Conservation (phyloP, 2,888 invertebrate species). For the Palloptera scutellata region DNA sequence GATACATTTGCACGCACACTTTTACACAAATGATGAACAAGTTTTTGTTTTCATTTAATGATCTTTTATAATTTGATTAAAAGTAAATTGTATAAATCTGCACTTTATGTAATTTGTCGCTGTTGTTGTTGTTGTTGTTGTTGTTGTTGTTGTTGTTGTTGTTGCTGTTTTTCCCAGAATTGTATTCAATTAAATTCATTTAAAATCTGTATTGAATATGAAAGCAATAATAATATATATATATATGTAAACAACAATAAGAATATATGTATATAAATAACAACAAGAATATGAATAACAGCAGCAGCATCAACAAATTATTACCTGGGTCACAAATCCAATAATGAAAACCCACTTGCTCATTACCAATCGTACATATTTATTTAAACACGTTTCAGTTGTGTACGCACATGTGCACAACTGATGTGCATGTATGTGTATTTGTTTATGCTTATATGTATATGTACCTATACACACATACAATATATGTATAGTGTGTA, state of each 20-base stretch:
- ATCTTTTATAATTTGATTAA: conserved; percentile 19
- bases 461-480: too few species aligned
- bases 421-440: neutral
- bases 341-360: neutral
- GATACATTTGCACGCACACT: too few species aligned
- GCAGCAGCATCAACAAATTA: neutral
- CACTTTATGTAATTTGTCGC: conserved; percentile 9
- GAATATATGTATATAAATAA: neutral
- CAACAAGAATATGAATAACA: neutral
- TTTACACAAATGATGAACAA: neutral
- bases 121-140: conserved; percentile 13
- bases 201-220: neutral
- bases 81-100: conserved; percentile 24
- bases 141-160: conserved; percentile 2
- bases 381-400: neutral
- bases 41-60: neutral
- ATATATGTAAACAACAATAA: neutral
- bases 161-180: conserved; percentile 1
- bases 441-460: too few species aligned
- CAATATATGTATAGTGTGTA: too few species aligned
- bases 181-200: conserved; percentile 24
- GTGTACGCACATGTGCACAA: neutral
- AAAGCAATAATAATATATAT: neutral
- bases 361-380: neutral
- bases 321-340: neutral